Base-by-base conservation (phyloP, 2,888 invertebrate genomes). In the Patella caerulea region DNA sequence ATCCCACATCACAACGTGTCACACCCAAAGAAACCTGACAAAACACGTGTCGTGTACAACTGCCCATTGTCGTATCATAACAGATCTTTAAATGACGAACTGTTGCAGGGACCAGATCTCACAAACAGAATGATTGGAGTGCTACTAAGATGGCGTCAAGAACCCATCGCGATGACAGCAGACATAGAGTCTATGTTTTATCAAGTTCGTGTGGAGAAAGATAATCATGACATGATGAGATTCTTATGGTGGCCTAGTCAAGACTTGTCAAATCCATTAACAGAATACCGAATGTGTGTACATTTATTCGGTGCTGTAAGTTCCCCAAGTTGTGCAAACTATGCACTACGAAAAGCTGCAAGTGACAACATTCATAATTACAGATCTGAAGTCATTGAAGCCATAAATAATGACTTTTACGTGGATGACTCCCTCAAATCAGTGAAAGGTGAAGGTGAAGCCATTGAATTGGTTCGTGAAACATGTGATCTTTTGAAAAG, bases 91-190 rank as follows among this genome's bases (percentile, higher is more conserved):
- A 84, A 83, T 65, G 73, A 78, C 12, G 65, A 78, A 53, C 73
- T 84, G 17, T 19, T 83, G 14, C 81, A 78, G 54, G 85, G 85
- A 3, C 83, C 85, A 14, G 83, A 85, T 73, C 77, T 84, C 5
- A 81, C 76, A 14, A 84, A 84, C 56, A 82, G 72, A 29, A 74
- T 84, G 34, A 17, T 84, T 19, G 84, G 81, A 12, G 83, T 80
- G 14, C 71, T 84, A 17, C 54, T 79, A 3, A 74, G 82, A 52
- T 84, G 84, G 65, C 45, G 84, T 52, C 72, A 83, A 69, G 79
- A 84, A 55, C 73, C 73, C 17, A 72, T 83, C 17, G 83, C 81
- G 29, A 29, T 84, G 0, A 82, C 78, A 70, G 82, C 77, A 2
- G 82, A 82, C 73, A 81, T 81, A 29, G 80, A 83, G n/a, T 77